Base-by-base conservation (phyloP, 2,113 vertebrate species). In the Tenrec ecaudatus region DNA sequence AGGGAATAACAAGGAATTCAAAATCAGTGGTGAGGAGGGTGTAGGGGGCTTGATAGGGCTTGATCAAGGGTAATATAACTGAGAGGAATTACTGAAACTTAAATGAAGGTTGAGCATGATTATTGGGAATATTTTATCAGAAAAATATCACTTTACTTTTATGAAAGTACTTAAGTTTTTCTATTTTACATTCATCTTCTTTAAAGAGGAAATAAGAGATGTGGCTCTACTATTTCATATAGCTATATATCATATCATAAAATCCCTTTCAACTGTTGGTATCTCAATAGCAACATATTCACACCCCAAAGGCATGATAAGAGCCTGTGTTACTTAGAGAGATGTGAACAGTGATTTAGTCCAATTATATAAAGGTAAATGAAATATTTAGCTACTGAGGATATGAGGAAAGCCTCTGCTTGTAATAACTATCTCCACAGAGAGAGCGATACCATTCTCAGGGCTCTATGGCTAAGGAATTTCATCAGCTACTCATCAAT, bases 381-480 rank as follows among this genome's bases (percentile, higher is more conserved):
- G 71, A 96, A 80, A 80, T 89, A 92, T 91, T 90, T 90, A 86
- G 36, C 68, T 75, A 86, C 43, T 64, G 38, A 82, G 71, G 9
- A 10, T 53, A n/a, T 89, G 60, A 82, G 86, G 91, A 92, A 3
- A 84, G 62, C 82, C 47, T 5, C 86, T 83, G 53, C 64, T 94
- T 7, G 7, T 93, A 77, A 96, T 53, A 66, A 86, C 64, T 29
- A 38, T 23, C 38, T 81, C 84, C 71, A 71, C 36, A 36, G 40
- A 81, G 68, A 33, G 53, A 89, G 10, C 25, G 47, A n/a, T 69
- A 17, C 6, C 8, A 20, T 3, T 19, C 66, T 68, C 76, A 53
- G 33, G 22, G 66, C 58, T 71, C 40, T 33, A 0, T 43, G 43
- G 71, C 58, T 68, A 31, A 92, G 73, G 47, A 69, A 86, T 80